A percentile compares a stretch with the other conserved stretches of the same genome.
phyloP scores from a whole-genome alignment of 2,797 vertebrate genomes.

The Acipenser oxyrinchus region DNA sequence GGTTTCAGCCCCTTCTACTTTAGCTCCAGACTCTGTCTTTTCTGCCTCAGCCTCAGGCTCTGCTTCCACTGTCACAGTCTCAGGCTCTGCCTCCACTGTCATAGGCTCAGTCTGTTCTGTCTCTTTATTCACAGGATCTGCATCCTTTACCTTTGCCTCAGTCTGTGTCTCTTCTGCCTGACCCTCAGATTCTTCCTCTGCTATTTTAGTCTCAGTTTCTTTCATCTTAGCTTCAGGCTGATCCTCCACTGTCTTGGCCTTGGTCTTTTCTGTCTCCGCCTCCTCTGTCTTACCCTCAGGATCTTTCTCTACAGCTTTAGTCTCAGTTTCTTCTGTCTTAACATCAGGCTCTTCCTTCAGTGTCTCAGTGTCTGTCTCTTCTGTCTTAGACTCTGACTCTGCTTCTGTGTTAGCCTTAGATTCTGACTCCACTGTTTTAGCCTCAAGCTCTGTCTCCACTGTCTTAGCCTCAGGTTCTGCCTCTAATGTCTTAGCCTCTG shows the following conservation, averaged over 20 bases:
- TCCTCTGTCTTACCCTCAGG: not conserved
- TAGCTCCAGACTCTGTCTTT: constrained; percentile 25
- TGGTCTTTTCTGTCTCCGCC: not conserved
- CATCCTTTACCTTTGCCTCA: too few species aligned
- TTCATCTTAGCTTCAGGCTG: too few species aligned
- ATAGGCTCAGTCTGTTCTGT: constrained; percentile 13
- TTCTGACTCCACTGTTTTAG: not conserved
- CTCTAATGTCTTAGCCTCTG: constrained; percentile 17
- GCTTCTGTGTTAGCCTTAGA: not conserved
- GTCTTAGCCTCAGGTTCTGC: not conserved
- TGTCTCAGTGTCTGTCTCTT: not conserved
- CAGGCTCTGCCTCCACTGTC: constrained; percentile 17
- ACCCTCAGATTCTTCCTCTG: too few species aligned
- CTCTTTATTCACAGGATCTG: not conserved
- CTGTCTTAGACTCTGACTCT: not conserved
- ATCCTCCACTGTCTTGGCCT: not conserved
- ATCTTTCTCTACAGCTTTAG: not conserved
- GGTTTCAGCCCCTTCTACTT: not conserved
- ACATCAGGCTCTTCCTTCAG: not conserved
- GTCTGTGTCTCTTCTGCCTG: too few species aligned
- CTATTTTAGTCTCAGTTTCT: too few species aligned
- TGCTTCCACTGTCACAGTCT: constrained; percentile 13
- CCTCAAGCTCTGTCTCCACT: not conserved
- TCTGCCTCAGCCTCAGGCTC: constrained; percentile 23
- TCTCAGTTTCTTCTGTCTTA: not conserved